Evolutionary conservation across 2,797 vertebrate species (phyloP), one percentile per base, ranked within the genome.

Genomic region (Smutsia gigantea): DNA sequence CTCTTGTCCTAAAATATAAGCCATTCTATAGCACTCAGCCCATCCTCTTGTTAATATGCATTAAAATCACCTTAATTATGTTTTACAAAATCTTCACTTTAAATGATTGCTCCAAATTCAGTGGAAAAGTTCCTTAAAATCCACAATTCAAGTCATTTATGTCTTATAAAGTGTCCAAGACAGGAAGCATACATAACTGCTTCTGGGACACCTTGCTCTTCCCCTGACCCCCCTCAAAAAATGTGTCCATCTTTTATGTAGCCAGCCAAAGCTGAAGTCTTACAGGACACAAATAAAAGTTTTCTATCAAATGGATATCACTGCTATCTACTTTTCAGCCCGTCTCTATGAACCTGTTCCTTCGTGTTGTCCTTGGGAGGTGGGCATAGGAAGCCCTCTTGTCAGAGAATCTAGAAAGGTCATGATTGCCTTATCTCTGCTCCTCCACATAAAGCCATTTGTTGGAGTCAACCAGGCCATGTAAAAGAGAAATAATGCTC

Each of bases 51-150:
- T 34, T 39, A 23, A 39, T 25, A 17, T 27, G 25, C 15, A 71
- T 71, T 74, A 31, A 89, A 69, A 83, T 72, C 29, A 25, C 42
- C n/a, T 83, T 82, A 8, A 68, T 34, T 83, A n/a, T 27, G 14
- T 49, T 75, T 68, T 91, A 81, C 85, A 88, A 95, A 91, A 72
- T 63, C 34, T 27, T 75, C 29, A 4, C 29, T 27, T 71, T 95
- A 64, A 90, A 87, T 78, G 63, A 87, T 17, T 68, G 6, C 68
- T 89, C 37, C 29, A 74, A 17, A 46, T 83, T 87, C 46, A 90
- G 10, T 21, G 39, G 79, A 64, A 87, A 27, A 34, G 6, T 63
- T 51, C 92, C 78, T 79, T 71, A 66, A 53, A 86, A 78, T 59
- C 29, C 23, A 29, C 6, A 57, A 17, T 64, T 72, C 18, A 5